Base-by-base conservation (phyloP, 2,113 vertebrate species). In the Lutjanus erythropterus region DNA sequence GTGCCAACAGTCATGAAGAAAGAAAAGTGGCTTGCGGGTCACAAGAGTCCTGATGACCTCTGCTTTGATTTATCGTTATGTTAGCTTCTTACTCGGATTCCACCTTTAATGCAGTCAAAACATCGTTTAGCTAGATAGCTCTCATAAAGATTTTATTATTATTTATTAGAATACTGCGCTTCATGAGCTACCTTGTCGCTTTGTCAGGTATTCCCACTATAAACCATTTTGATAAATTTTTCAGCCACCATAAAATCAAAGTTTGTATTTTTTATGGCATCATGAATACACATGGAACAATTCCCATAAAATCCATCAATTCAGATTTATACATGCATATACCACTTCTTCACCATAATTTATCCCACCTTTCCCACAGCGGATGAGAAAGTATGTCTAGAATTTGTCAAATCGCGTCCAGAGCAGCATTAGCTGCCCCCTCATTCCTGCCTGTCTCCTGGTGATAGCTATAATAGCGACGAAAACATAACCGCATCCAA, bases 401-500 rank as follows among this genome's bases (percentile, higher is more conserved):
- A 87, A 91, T 93, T 85, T 91, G 50, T 72, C 80, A 89, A 88
- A 87, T 87, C 50, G 23, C 42, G 31, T 80, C 42, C 65, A 66
- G 49, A 73, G 65, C 74, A 70, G 80, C 37, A 37, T 79, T 81
- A 77, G 71, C 76, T 78, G 71, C 81, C 82, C 75, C 62, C 70
- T 89, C 76, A 87, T 89, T 91, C 88, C 86, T 88, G 80, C 71
- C 69, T 58, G 86, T 92, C 91, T 93, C 80, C 77, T 66, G 81
- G 66, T 23, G 69, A 86, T 89, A 46, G 75, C 82, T 72, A 23
- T 86, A 90, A 91, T 80, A 33, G 79, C 46, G 75, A 86, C 74
- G 55, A 93, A 87, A 95, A 91, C 85, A 93, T 44, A 83, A 72
- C 70, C 23, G 3, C 72, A 71, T 93, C 91, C 94, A 91, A 92